Percentiles rank a stretch among this genome's conserved stretches.
These are phyloP conservation scores for Chalcis sispes DNA, from an alignment of 2,888 invertebrate genomes.

Conservation along the genomic window DNA sequence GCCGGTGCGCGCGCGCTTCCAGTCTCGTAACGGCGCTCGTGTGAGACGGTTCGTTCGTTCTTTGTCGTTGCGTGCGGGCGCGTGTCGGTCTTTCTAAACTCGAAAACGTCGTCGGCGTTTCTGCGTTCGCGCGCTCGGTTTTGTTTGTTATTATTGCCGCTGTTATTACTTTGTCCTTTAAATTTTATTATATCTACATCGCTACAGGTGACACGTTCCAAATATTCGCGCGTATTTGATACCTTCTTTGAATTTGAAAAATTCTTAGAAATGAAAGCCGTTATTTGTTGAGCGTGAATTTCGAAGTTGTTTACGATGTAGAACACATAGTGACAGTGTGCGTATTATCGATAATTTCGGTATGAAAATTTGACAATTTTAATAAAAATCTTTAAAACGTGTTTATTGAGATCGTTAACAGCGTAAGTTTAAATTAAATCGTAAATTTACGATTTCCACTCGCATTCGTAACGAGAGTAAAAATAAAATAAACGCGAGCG, in stretches of 20 bases:
- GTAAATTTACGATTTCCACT: too few species aligned
- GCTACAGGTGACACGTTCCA: not conserved
- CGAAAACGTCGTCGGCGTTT: too few species aligned
- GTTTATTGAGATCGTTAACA: too few species aligned
- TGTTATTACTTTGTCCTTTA: too few species aligned
- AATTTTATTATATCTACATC: not conserved
- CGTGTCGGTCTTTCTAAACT: too few species aligned
- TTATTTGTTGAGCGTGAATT: not conserved
- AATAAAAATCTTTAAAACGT: too few species aligned
- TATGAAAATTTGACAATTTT: too few species aligned
- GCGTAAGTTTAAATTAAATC: too few species aligned
- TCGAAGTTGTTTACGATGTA: not conserved
- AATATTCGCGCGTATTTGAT: too few species aligned
- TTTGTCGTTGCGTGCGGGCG: too few species aligned
- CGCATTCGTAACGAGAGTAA: not conserved
- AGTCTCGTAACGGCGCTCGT: conserved; percentile 62
- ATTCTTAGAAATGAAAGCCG: not conserved
- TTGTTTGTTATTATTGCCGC: too few species aligned
- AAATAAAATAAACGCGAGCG: not conserved
- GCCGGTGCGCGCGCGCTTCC: conserved; percentile 46
- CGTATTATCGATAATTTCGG: not conserved
- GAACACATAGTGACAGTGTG: not conserved
- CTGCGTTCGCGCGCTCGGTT: not conserved
- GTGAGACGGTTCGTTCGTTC: conserved; percentile 45
- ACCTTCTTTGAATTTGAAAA: too few species aligned